phyloP scores from a whole-genome alignment of 2,797 vertebrate species.

The Coregonus sp. region DNA sequence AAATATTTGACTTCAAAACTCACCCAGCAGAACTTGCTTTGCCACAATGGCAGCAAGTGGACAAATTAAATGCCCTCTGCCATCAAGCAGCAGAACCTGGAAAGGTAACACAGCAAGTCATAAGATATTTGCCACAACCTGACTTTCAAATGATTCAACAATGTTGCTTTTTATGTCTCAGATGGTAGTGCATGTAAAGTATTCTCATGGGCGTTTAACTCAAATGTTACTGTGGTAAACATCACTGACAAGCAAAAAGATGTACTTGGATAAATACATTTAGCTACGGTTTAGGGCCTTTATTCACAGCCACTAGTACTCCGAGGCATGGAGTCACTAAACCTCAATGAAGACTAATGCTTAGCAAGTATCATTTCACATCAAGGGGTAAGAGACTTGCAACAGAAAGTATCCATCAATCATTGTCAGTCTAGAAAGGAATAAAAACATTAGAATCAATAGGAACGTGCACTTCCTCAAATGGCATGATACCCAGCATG shows the following conservation, averaged over 20 bases:
- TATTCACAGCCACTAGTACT: too few relatives aligned
- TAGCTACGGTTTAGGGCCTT: too few relatives aligned
- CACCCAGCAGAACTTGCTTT: constrained; percentile 89
- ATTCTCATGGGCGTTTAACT: neutral
- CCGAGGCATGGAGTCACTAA: too few relatives aligned
- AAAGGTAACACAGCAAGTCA: neutral
- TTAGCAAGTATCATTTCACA: too few relatives aligned
- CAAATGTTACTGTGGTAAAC: neutral
- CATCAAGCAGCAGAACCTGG: constrained; percentile 91
- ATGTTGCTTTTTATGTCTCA: neutral
- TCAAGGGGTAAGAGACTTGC: too few relatives aligned
- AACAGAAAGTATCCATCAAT: too few relatives aligned
- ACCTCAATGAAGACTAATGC: too few relatives aligned
- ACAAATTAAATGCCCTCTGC: constrained; percentile 91
- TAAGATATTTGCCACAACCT: neutral
- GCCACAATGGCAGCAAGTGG: constrained; percentile 90
- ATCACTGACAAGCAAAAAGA: neutral
- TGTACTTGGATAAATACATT: too few relatives aligned
- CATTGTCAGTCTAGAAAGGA: too few relatives aligned
- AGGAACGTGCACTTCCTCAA: too few relatives aligned
- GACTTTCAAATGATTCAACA: neutral
- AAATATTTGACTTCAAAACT: constrained; percentile 41
- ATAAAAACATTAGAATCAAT: too few relatives aligned
- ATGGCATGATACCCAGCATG: too few relatives aligned
- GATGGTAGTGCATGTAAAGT: neutral